A percentile compares a stretch with the other conserved stretches of the same genome.
Evolutionary conservation across 2,113 vertebrate genomes (phyloP).

Genomic region (Pluvianellus socialis): DNA sequence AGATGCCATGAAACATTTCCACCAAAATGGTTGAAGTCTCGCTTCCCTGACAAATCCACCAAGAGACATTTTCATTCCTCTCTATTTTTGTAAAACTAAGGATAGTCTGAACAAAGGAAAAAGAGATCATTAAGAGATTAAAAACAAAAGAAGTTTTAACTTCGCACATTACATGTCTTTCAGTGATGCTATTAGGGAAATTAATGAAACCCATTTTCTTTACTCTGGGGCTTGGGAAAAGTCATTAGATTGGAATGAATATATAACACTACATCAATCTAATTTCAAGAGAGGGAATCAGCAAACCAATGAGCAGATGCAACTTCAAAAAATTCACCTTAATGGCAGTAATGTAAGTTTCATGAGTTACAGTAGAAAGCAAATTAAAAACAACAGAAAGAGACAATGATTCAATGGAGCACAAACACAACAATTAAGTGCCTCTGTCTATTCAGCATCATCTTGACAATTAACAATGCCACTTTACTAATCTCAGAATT

Average conservation of each 20-base stretch:
- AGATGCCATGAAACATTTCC: slow-evolving; percentile 49
- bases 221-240: slow-evolving; percentile 67
- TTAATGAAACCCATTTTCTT: slow-evolving; percentile 72
- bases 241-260: slow-evolving; percentile 71
- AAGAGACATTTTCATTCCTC: slow-evolving; percentile 44
- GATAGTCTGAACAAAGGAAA: slow-evolving; percentile 52
- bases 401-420: slow-evolving; percentile 52
- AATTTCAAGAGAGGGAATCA: slow-evolving; percentile 70
- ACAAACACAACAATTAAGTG: slow-evolving; percentile 54
- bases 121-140: slow-evolving; percentile 70
- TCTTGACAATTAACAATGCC: slow-evolving; percentile 62
- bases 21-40: slow-evolving; percentile 42
- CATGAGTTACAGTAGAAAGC: slow-evolving; percentile 66
- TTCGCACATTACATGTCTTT: slow-evolving; percentile 56
- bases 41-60: slow-evolving; percentile 32
- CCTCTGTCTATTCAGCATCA: slow-evolving; percentile 31
- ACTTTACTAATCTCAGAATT: slow-evolving; percentile 42
- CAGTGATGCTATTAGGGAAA: slow-evolving; percentile 72
- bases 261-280: slow-evolving; percentile 70
- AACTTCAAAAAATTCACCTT: slow-evolving; percentile 64
- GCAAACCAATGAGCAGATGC: slow-evolving; percentile 62
- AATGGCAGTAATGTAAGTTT: slow-evolving; percentile 65
- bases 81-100: slow-evolving; percentile 42
- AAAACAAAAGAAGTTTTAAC: slow-evolving; percentile 68
- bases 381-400: slow-evolving; percentile 69